These are phyloP conservation scores for Acridotheres tristis DNA, from an alignment of 2,797 vertebrate genomes.

Conservation along the genomic window DNA sequence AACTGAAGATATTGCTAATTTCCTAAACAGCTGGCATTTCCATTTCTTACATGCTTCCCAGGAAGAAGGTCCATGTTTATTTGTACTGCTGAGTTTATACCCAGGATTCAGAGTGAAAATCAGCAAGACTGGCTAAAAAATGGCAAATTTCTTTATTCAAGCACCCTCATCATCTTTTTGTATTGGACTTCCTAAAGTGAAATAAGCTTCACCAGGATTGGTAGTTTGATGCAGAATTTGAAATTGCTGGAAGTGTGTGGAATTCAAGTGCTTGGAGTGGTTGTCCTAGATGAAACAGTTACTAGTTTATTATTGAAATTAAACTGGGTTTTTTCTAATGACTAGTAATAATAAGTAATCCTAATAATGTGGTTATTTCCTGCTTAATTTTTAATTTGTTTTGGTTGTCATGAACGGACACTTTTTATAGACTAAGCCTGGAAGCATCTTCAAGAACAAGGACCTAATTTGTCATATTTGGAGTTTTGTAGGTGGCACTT, in stretches of 20 bases:
- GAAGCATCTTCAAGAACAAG: not conserved
- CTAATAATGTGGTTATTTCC: not conserved
- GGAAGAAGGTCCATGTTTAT: not conserved
- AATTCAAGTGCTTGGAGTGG: not conserved
- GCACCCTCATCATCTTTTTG: not conserved
- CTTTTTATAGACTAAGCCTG: not conserved
- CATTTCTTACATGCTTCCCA: not conserved
- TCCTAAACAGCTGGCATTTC: not conserved
- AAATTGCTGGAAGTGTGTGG: not conserved
- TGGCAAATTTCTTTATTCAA: not conserved
- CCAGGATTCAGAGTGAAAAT: not conserved
- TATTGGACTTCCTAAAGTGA: not conserved
- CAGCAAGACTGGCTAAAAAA: not conserved
- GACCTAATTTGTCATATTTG: not conserved
- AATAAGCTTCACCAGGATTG: not conserved
- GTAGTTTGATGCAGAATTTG: not conserved
- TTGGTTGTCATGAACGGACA: not conserved
- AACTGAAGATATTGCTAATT: not conserved
- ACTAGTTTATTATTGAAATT: not conserved
- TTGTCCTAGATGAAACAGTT: not conserved
- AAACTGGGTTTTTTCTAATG: not conserved
- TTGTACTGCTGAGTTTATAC: not conserved
- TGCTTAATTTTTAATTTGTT: slow-evolving; percentile 1
- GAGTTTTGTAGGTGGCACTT: not conserved
- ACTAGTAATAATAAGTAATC: not conserved